Base-by-base conservation (phyloP, 2,797 vertebrate genomes). In the Chloroceryle amazona region DNA sequence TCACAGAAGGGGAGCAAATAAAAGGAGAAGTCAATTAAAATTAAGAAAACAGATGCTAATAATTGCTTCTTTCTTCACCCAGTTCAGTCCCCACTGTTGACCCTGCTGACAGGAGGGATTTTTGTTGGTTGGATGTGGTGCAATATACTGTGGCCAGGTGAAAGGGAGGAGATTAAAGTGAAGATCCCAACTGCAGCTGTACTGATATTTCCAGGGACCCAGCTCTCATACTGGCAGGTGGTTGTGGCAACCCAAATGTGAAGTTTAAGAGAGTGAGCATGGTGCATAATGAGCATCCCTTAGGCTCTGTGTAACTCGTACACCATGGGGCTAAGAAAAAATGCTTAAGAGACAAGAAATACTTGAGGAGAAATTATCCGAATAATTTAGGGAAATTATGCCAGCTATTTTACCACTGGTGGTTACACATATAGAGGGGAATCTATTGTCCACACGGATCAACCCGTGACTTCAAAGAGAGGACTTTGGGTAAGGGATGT, bases 1-100 rank as follows among this genome's bases (percentile, higher is more conserved):
- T 55, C 46, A 74, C 41, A 42, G 60, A n/a, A 90, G 37, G 51
- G 42, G 51, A 81, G 52, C 4, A 79, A 47, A 58, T 23, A 57
- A 70, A 88, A 94, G 51, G 46, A 72, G 47, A 73, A 86, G 39
- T 67, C 54, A 61, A 57, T 95, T 75, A 73, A 93, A 94, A 88
- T 3, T 18, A 25, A 62, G 44, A 94, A 75, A 1, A 1, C 11
- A 41, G 35, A 21, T 1, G 4, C 10, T 0, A 3, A 52, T 10
- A 94, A 86, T 16, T n/a, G 4, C 37, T 91, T 61, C 23, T 75
- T 54, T 44, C 79, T 54, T 68, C 68, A 19, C 29, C 22, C 21
- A 3, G 23, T 33, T 82, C 0, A 0, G 21, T 57, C 35, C 12
- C 21, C 2, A 1, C 52, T 22, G 11, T 19, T 46, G 71, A 9